Evolutionary conservation across 2,797 vertebrate species (phyloP).

Genomic region (Gadopsis bispinosus): DNA sequence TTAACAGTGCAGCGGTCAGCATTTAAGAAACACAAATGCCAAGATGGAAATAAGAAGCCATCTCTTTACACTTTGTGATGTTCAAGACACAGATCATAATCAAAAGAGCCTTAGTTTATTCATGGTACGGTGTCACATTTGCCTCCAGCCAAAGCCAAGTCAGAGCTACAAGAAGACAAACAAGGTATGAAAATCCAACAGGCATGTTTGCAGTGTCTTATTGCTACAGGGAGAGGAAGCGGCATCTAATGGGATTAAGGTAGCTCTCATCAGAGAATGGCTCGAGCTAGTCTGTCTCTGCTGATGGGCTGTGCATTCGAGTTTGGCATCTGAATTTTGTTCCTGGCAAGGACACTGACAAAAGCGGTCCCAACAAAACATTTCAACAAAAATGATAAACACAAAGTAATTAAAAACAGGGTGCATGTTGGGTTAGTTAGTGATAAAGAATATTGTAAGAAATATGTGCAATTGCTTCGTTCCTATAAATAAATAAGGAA

Average conservation of each 20-base stretch:
- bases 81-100: slow-evolving; percentile 4
- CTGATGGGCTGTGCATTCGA: slow-evolving; percentile 36
- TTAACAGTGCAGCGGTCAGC: slow-evolving; percentile 20
- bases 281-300: background rate
- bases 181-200: slow-evolving; percentile 29
- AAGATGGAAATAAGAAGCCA: slow-evolving; percentile 14
- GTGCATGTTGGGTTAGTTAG: background rate
- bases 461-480: background rate
- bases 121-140: slow-evolving; percentile 12
- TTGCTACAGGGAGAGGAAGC: slow-evolving; percentile 25
- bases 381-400: slow-evolving; percentile 23
- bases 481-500: background rate
- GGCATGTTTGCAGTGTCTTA: slow-evolving; percentile 40
- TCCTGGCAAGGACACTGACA: slow-evolving; percentile 28
- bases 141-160: slow-evolving; percentile 26
- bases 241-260: slow-evolving; percentile 58
- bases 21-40: slow-evolving; percentile 9
- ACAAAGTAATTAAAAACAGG: slow-evolving; percentile 27
- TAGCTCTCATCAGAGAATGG: slow-evolving; percentile 26
- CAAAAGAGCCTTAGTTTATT: slow-evolving; percentile 4
- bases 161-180: slow-evolving; percentile 11
- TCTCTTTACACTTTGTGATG: slow-evolving; percentile 2
- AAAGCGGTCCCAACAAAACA: slow-evolving; percentile 16
- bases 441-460: background rate
- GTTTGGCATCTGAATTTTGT: slow-evolving; percentile 24